Evolutionary conservation across 2,797 vertebrate genomes (phyloP), one percentile per base, ranked within the genome.

Genomic region (Enteromius unitaeniatus): DNA sequence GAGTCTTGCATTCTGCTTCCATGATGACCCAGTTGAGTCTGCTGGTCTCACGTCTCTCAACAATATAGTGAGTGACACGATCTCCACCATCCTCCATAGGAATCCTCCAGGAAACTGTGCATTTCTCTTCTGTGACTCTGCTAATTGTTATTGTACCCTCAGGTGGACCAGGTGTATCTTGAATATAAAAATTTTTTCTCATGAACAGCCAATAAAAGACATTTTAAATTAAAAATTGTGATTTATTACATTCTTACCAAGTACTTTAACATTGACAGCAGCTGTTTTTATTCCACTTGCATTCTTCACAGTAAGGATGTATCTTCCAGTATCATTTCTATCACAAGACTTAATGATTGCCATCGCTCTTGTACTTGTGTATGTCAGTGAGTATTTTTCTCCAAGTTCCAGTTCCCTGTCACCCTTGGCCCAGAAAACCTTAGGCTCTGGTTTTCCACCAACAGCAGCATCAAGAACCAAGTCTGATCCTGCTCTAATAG

Each of bases 361-460:
- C 91, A 98, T 96, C 75, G 98, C 98, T 91, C 96, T 95, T 87
- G 97, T 98, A 90, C 95, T 93, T 1, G 97, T 99, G 86, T 99
- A 99, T 58, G 99, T 99, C 87, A 99, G 91, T n/a, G 97, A 97
- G 84, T 97, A 95, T 89, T 99, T 99, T 88, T 99, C 98, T 89
- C 97, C 97, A 0, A 95, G 90, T 42, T 99, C 98, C 90, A 99
- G 88, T 85, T 98, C 96, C 87, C 95, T 98, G 47, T 99, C 97
- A 21, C 96, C 96, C 93, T 99, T 99, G 13, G 97, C 94, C 98
- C 98, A 99, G 92, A 96, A 97, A 10, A 99, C 98, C n/a, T 96
- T 97, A 67, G 98, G 98, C 91, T 99, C 97, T 87, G 98, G 98
- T 95, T 99, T 99, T 51, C 98, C 98, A 83, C 98, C 97, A 89